Base-by-base conservation (phyloP, 2,113 vertebrate genomes). In the Labeo catla region DNA sequence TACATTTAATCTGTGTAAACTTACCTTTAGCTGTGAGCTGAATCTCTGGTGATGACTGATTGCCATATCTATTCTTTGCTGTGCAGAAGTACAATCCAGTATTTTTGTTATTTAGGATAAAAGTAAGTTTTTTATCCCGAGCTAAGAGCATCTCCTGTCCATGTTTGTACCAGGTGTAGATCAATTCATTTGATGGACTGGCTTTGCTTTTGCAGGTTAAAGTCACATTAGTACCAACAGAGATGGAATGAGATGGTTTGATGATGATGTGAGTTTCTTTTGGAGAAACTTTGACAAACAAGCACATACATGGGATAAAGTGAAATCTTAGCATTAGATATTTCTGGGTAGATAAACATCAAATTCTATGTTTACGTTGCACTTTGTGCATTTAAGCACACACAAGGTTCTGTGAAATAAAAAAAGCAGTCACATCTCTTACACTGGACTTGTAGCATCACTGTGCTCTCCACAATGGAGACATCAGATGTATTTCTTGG, bases 221-320 rank as follows among this genome's bases (percentile, higher is more conserved):
- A 57, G 76, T 78, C 23, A 57, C 76, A 54, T 78, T 36, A 57
- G 50, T 54, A 7, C 50, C 76, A 16, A 57, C 28, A 57, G 76
- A 36, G 3, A 78, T 50, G 36, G 76, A 78, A 52, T 23, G 28
- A 54, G 76, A 57, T 78, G 76, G 76, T 16, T 19, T 2, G 28
- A 78, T 34, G 28, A 1, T 54, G 28, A 78, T 6, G 8, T 54
- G 50, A 5, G 50, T 52, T 5, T 15, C 12, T 15, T 13, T 52
- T 52, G 50, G 50, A 52, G 12, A 13, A 57, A 78, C 50, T 78
- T 78, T 28, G 50, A 2, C 7, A 16, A 4, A 68, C n/a, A 11
- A 78, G 16, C 23, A 36, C 1, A 50, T 12, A 50, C 49, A 76
- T 2, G 12, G 19, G 45, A 45, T 45, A 45, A 45, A 74, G 57